Percentiles rank a stretch among this genome's conserved stretches.
Evolutionary conservation across 2,113 vertebrate genomes (phyloP).

Genomic region (Dascyllus trimaculatus): DNA sequence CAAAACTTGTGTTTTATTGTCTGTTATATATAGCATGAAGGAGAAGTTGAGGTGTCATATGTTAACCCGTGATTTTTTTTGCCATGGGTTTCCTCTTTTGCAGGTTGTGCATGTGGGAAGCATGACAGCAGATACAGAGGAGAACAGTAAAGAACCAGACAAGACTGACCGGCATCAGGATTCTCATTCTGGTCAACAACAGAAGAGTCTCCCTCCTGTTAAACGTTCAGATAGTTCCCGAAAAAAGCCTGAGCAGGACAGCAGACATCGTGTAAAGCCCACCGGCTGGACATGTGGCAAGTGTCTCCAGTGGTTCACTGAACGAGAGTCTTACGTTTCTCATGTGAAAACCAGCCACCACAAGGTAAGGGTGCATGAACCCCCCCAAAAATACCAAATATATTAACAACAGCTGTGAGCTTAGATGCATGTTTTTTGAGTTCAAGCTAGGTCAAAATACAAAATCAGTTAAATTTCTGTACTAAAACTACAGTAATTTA

Average conservation of each 20-base stretch:
- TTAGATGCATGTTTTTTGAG: no score
- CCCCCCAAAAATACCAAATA: no score
- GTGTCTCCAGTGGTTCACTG: constrained; percentile 92
- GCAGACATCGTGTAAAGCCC: constrained; percentile 82
- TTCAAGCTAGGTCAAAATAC: no score
- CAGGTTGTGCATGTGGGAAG: constrained; percentile 89
- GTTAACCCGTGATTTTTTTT: not conserved
- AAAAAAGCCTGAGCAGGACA: constrained; percentile 77
- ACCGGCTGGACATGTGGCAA: constrained; percentile 93
- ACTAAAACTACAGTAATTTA: no score
- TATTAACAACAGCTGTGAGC: no score
- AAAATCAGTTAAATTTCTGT: no score
- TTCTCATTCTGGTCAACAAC: constrained; percentile 58
- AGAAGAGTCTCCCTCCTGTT: constrained; percentile 51
- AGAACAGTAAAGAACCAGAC: constrained; percentile 76
- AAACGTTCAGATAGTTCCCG: constrained; percentile 55
- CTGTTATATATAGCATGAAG: no score
- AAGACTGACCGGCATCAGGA: constrained; percentile 69
- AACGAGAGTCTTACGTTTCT: constrained; percentile 91
- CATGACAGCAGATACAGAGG: constrained; percentile 82
- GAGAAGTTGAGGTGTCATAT: no score
- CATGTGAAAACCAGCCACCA: constrained; percentile 94
- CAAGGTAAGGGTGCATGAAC: constrained; percentile 83
- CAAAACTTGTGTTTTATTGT: no score
- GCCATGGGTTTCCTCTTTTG: constrained; percentile 10